Percentiles rank a stretch among this genome's conserved stretches.
These are phyloP conservation scores for Xerus rutilus DNA, from an alignment of 2,797 vertebrate species.

Conservation along the genomic window DNA sequence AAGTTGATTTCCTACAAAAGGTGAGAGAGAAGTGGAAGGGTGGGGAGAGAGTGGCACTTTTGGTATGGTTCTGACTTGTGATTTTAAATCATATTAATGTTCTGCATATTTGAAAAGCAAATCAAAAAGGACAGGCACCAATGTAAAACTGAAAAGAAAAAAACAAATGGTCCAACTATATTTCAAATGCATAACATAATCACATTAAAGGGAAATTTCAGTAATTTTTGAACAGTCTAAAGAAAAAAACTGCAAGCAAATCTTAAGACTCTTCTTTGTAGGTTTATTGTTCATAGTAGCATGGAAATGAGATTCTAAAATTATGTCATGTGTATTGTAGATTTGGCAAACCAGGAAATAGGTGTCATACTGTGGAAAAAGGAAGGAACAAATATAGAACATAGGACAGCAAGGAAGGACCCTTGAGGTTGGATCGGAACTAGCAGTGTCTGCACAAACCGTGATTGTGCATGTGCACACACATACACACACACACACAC, in stretches of 20 bases:
- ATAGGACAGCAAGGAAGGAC: not conserved
- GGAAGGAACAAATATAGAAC: not conserved
- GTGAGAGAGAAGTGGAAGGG: not conserved
- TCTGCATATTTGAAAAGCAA: constrained; percentile 6
- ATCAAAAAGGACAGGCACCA: not conserved
- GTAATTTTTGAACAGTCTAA: not conserved
- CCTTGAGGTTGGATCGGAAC: not conserved
- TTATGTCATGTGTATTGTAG: not conserved
- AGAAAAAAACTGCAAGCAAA: not conserved
- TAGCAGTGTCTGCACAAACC: not conserved
- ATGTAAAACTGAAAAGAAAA: constrained; percentile 7
- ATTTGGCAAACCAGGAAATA: constrained; percentile 27
- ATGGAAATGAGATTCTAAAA: not conserved
- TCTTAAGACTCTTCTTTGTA: not conserved
- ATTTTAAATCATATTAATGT: not conserved
- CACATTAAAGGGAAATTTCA: not conserved
- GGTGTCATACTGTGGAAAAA: constrained; percentile 31
- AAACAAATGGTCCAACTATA: not conserved
- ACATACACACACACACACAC: too few species aligned
- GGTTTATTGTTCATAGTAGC: not conserved
- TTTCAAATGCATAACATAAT: constrained; percentile 7
- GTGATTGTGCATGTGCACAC: too few species aligned
- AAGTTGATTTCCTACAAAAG: not conserved
- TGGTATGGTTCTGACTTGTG: not conserved
- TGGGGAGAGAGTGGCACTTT: not conserved